Conservation (phyloP, 2,888 invertebrate species). For the Monopis laevigella region DNA sequence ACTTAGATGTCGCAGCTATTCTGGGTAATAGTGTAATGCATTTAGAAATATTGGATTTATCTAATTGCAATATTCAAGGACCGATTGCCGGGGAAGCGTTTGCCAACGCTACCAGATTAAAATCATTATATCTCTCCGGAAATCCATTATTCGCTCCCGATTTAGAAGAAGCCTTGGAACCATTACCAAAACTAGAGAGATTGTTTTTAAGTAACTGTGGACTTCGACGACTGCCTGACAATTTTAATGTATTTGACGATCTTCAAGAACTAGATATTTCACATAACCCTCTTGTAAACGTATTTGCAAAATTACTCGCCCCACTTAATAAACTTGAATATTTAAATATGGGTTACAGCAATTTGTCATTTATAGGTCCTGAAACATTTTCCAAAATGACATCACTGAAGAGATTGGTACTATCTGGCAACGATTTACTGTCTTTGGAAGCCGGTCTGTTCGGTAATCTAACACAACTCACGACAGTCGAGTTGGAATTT, state of each 20-base stretch:
- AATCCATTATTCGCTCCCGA: slow-evolving; percentile 76
- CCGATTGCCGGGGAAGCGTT: slow-evolving; percentile 76
- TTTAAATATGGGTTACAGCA: slow-evolving; percentile 78
- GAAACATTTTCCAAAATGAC: slow-evolving; percentile 76
- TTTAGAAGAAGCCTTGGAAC: slow-evolving; percentile 71
- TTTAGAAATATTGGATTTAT: slow-evolving; percentile 72
- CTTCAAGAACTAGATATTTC: slow-evolving; percentile 76
- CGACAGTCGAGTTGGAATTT: slow-evolving; percentile 73
- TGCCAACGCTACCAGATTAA: slow-evolving; percentile 71
- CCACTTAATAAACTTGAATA: slow-evolving; percentile 73
- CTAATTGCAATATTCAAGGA: slow-evolving; percentile 73
- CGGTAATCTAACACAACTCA: slow-evolving; percentile 72
- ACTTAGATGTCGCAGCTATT: slow-evolving; percentile 71
- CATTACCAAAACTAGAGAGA: slow-evolving; percentile 71
- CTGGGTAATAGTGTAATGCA: slow-evolving; percentile 72
- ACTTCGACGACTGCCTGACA: slow-evolving; percentile 70
- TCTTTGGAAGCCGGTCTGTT: slow-evolving; percentile 74
- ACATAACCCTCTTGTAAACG: slow-evolving; percentile 74
- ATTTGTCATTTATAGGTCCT: slow-evolving; percentile 71
- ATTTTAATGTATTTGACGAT: slow-evolving; percentile 72
- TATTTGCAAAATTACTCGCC: slow-evolving; percentile 71
- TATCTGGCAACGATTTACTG: slow-evolving; percentile 75
- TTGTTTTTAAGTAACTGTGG: slow-evolving; percentile 75
- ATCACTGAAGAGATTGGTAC: slow-evolving; percentile 69
- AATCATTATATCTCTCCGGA: slow-evolving; percentile 72